phyloP scores from a whole-genome alignment of 2,797 vertebrate species.

The Phrynocephalus forsythii region DNA sequence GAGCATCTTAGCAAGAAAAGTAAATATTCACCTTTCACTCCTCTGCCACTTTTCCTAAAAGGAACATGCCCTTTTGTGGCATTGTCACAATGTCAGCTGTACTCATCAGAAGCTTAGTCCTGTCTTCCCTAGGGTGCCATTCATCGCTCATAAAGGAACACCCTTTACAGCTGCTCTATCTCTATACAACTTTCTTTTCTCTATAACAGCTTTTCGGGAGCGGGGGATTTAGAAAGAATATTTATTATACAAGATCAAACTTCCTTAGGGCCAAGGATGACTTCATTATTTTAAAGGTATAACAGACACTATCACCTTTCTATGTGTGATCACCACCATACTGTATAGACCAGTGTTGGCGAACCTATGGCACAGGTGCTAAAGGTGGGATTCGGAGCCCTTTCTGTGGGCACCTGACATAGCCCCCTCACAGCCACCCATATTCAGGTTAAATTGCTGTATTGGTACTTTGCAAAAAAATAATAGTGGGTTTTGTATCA shows the following conservation, averaged over 20 bases:
- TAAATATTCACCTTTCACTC: not conserved
- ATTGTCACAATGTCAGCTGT: not conserved
- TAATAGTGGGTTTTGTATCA: no score
- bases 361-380: no score
- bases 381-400: no score
- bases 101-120: not conserved
- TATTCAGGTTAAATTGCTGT: no score
- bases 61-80: slow-evolving; percentile 4
- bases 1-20: not conserved
- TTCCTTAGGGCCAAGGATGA: not conserved
- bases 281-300: not conserved
- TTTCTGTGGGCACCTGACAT: no score
- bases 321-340: not conserved
- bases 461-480: no score
- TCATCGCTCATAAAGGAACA: not conserved
- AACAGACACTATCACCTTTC: not conserved
- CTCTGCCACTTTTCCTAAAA: not conserved
- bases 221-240: not conserved
- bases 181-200: slow-evolving; percentile 1
- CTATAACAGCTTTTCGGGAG: not conserved
- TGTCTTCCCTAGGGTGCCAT: not conserved
- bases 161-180: not conserved
- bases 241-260: not conserved
- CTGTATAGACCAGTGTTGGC: not conserved
- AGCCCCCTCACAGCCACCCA: no score